A percentile compares a stretch with the other conserved stretches of the same genome.
Conservation (phyloP, 2,888 invertebrate species). For the Drosophila merina region DNA sequence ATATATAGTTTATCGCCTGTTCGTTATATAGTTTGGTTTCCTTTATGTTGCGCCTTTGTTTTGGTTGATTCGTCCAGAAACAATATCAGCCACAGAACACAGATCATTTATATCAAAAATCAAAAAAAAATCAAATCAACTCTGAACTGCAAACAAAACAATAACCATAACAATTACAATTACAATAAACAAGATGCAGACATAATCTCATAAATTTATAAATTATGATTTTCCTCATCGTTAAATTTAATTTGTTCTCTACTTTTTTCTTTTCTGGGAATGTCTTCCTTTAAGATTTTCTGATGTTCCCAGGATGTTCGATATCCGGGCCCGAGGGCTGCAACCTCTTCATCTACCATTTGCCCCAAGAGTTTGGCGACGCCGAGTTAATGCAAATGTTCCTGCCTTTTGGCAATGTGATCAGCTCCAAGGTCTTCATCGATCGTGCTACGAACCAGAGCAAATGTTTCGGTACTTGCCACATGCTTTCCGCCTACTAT, state of each 20-base stretch:
- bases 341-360: conserved; percentile 99
- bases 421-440: conserved; percentile 99
- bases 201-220: conserved; percentile 56
- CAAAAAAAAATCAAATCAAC: conserved; percentile 11
- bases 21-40: conserved; percentile 36
- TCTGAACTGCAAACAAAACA: conserved; percentile 11
- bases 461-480: conserved; percentile 98
- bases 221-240: conserved; percentile 70
- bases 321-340: conserved; percentile 99
- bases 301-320: conserved; percentile 94
- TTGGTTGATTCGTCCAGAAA: conserved; percentile 55
- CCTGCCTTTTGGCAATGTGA: conserved; percentile 99
- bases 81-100: conserved; percentile 64
- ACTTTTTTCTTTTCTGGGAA: conserved; percentile 73
- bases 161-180: background rate
- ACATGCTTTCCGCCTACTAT: background rate
- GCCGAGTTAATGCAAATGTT: conserved; percentile 99
- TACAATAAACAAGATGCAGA: conserved; percentile 35
- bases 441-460: conserved; percentile 99
- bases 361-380: conserved; percentile 99
- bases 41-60: conserved; percentile 52
- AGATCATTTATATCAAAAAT: background rate
- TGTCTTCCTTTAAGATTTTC: conserved; percentile 89
- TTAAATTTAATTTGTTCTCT: conserved; percentile 71
- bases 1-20: conserved; percentile 6